Evolutionary conservation across 1,140 invertebrate genomes (phyloP).

Genomic region (Myzus persicae): DNA sequence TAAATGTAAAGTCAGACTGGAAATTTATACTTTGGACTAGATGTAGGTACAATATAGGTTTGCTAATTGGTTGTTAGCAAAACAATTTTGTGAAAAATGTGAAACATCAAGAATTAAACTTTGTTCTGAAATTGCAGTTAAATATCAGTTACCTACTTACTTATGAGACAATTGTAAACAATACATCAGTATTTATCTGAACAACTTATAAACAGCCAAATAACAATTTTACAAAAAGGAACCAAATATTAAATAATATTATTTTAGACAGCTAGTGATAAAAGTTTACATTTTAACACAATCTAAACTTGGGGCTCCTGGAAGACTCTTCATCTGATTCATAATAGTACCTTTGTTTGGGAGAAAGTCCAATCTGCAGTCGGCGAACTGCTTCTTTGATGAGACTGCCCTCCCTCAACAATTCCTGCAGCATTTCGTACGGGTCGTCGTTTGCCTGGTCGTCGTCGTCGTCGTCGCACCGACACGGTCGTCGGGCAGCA

Average conservation of each 20-base stretch:
- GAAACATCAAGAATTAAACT: neutral
- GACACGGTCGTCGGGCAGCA: conserved; percentile 60
- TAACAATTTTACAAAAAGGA: conserved; percentile 52
- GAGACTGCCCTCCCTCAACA: conserved; percentile 72
- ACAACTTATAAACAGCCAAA: conserved; percentile 34
- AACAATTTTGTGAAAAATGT: neutral
- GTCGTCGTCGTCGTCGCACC: conserved; percentile 61
- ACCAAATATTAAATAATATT: conserved; percentile 40
- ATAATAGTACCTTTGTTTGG: conserved; percentile 67
- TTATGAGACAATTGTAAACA: conserved; percentile 23
- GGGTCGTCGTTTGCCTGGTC: conserved; percentile 68
- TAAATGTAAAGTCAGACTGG: neutral
- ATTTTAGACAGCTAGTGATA: neutral
- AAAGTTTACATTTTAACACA: conserved; percentile 4
- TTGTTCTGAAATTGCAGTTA: conserved; percentile 13
- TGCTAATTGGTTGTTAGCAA: neutral
- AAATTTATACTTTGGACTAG: neutral
- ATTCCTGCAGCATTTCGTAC: conserved; percentile 73
- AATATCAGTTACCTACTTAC: neutral
- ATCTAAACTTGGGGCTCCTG: conserved; percentile 60
- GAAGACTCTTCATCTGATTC: conserved; percentile 67
- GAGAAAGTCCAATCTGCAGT: conserved; percentile 68
- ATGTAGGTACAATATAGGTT: neutral
- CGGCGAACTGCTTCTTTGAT: conserved; percentile 77
- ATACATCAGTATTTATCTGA: conserved; percentile 47